Evolutionary conservation across 2,797 vertebrate species (phyloP).

Genomic region (Hylomyscus alleni): DNA sequence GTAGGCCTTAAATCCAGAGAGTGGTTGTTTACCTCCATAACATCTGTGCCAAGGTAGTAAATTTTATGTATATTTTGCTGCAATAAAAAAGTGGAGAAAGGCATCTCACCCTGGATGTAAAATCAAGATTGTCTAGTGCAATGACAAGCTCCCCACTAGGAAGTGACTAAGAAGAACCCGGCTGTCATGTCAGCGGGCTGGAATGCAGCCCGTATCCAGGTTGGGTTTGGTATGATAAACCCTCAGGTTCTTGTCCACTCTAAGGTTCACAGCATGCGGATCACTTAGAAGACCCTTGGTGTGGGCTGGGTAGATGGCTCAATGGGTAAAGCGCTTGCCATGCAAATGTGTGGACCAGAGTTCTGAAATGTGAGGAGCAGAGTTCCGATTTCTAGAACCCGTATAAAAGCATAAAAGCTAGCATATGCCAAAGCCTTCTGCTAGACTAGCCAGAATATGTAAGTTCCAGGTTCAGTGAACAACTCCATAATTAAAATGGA

Average conservation of each 20-base stretch:
- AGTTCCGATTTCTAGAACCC: not conserved
- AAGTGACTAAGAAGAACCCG: not conserved
- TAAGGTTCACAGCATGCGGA: not conserved
- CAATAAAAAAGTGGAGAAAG: not conserved
- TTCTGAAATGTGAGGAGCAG: not conserved
- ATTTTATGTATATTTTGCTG: not conserved
- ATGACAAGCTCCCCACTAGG: not conserved
- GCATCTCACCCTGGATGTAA: not conserved
- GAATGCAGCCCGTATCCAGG: not conserved
- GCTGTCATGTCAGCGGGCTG: too few species aligned
- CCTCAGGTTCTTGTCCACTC: not conserved
- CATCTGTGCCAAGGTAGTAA: not conserved
- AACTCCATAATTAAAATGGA: not conserved
- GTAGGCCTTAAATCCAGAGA: not conserved
- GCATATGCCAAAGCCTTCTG: not conserved
- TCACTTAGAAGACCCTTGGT: not conserved
- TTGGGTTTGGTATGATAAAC: not conserved
- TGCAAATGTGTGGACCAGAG: not conserved
- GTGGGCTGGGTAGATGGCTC: not conserved
- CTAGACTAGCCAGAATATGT: not conserved
- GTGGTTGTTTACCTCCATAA: not conserved
- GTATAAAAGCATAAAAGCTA: not conserved
- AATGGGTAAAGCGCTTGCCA: not conserved
- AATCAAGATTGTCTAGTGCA: not conserved
- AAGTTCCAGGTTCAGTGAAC: not conserved